A percentile compares a stretch with the other conserved stretches of the same genome.
phyloP scores from a whole-genome alignment of 2,888 invertebrate species.

The Campopleginae sp. region DNA sequence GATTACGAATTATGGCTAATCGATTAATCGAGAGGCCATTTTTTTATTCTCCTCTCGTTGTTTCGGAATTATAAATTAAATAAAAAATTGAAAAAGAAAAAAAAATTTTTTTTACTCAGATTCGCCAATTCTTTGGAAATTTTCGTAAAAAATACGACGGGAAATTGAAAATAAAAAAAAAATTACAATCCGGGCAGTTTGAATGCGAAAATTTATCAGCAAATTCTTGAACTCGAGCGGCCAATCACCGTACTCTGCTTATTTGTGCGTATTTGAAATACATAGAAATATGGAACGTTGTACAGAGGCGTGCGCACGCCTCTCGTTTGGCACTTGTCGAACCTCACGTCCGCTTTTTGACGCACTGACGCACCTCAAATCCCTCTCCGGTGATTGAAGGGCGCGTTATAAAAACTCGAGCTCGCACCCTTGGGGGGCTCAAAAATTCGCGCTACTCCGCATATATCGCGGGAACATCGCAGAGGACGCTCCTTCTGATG shows the following conservation, averaged over 20 bases:
- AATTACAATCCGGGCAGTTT: not conserved
- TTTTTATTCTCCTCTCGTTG: not conserved
- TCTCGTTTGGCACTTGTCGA: constrained; percentile 34
- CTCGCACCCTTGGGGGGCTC: constrained; percentile 8
- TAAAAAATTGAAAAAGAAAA: too few relatives aligned
- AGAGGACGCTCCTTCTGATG: constrained; percentile 11
- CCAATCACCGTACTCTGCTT: not conserved
- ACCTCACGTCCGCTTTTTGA: constrained; percentile 44
- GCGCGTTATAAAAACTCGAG: constrained; percentile 31
- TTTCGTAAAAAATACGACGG: not conserved
- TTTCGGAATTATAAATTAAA: not conserved
- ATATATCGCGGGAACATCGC: not conserved
- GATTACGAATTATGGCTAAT: not conserved
- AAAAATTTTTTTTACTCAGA: too few relatives aligned
- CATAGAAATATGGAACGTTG: not conserved
- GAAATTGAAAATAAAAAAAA: too few relatives aligned
- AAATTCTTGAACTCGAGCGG: not conserved
- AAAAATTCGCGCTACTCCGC: constrained; percentile 7
- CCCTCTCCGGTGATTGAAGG: constrained; percentile 54
- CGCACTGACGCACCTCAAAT: constrained; percentile 57
- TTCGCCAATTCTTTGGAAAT: not conserved
- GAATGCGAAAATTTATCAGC: not conserved
- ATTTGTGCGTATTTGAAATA: constrained; percentile 3
- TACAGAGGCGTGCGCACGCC: not conserved
- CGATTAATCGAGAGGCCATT: not conserved